Percentiles rank a stretch among this genome's conserved stretches.
phyloP scores from a whole-genome alignment of 2,113 vertebrate genomes.

The Rhinolophus sinicus region DNA sequence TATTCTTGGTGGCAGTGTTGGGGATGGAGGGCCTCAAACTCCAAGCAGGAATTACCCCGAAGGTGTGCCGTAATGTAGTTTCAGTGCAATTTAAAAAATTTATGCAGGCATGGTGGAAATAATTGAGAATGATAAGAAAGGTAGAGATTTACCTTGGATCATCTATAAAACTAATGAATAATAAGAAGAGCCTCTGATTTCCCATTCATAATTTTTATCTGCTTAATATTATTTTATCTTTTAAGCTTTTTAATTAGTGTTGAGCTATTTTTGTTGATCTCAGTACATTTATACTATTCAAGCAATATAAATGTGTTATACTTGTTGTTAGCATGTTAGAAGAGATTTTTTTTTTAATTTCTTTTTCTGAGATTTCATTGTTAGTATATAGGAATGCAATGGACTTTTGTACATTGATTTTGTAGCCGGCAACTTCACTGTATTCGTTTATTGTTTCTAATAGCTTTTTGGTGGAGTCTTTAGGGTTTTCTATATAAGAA shows the following conservation, averaged over 20 bases:
- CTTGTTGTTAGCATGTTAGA: neutral
- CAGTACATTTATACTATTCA: neutral
- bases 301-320: neutral
- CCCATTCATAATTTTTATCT: neutral
- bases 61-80: neutral
- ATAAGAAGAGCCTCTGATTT: slow-evolving; percentile 1
- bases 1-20: neutral
- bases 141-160: neutral
- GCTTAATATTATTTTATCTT: neutral
- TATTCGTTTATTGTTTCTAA: too few relatives aligned
- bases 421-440: too few relatives aligned
- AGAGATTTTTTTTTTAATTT: too few relatives aligned
- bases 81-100: neutral
- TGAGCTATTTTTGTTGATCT: neutral
- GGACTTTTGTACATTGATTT: too few relatives aligned
- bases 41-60: neutral
- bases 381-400: too few relatives aligned
- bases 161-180: neutral
- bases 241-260: slow-evolving; percentile 32
- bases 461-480: too few relatives aligned
- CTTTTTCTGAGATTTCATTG: too few relatives aligned
- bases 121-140: neutral
- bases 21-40: neutral
- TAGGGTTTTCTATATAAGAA: too few relatives aligned
- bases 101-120: neutral